phyloP scores from a whole-genome alignment of 2,888 invertebrate genomes.

The Epistrophella euchroma region DNA sequence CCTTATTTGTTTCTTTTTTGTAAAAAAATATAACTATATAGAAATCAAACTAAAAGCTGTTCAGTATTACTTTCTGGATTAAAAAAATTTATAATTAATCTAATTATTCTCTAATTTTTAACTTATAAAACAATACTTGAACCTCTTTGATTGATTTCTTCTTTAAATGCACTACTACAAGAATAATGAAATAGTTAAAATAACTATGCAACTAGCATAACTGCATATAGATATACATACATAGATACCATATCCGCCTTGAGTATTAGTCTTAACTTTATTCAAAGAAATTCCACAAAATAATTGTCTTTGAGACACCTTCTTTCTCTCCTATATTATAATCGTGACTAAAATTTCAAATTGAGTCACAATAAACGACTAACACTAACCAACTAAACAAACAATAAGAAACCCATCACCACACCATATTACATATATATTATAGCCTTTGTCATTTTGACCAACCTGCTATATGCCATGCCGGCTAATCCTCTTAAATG shows the following conservation, averaged over 20 bases:
- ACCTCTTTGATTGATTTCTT: conserved; percentile 13
- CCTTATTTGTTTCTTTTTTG: too few relatives aligned
- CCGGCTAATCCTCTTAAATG: not conserved
- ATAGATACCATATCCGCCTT: conserved; percentile 14
- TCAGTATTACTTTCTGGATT: too few relatives aligned
- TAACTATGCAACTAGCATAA: too few relatives aligned
- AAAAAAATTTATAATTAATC: too few relatives aligned
- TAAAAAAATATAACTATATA: too few relatives aligned
- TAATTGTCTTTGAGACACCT: not conserved
- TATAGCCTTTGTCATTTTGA: conserved; percentile 1
- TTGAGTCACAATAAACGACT: not conserved
- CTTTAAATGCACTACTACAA: not conserved
- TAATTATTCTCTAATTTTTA: not conserved
- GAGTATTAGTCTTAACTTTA: not conserved
- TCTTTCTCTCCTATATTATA: not conserved
- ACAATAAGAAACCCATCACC: not conserved
- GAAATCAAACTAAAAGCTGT: too few relatives aligned
- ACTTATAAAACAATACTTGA: not conserved
- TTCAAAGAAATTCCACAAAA: conserved; percentile 5
- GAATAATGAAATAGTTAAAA: too few relatives aligned
- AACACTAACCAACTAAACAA: not conserved
- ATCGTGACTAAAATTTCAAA: conserved; percentile 16
- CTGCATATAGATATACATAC: not conserved
- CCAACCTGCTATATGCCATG: not conserved
- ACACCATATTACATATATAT: not conserved